A percentile compares a stretch with the other conserved stretches of the same genome.
Conservation (phyloP, 2,113 vertebrate genomes). For the Anolis sagrei region DNA sequence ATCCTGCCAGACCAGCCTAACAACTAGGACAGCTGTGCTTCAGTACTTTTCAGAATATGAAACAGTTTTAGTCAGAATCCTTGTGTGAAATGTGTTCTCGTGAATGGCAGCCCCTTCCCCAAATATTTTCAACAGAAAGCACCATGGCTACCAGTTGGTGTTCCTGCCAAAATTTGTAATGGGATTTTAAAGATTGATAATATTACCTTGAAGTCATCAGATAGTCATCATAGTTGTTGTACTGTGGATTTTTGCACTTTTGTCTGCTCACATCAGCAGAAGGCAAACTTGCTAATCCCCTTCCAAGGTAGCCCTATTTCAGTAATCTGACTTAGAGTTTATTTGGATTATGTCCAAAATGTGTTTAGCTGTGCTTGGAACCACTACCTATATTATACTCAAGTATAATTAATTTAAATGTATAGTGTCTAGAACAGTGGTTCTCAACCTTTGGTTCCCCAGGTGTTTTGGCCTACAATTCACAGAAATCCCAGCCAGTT, state of each 20-base stretch:
- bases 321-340: background rate
- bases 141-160: too few species aligned
- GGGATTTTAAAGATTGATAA: background rate
- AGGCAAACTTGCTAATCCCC: background rate
- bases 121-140: too few species aligned
- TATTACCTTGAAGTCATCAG: background rate
- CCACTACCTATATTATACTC: too few species aligned
- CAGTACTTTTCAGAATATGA: background rate
- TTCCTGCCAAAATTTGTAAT: background rate
- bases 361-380: background rate
- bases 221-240: background rate
- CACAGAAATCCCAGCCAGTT: too few species aligned
- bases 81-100: background rate
- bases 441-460: too few species aligned
- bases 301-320: background rate
- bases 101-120: too few species aligned
- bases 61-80: too few species aligned
- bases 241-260: background rate
- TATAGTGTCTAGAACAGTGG: too few species aligned
- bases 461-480: too few species aligned
- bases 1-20: background rate
- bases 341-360: background rate
- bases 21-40: background rate
- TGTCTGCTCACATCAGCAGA: background rate
- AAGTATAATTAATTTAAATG: too few species aligned